These are phyloP conservation scores for Ascidia mentula DNA, from an alignment of 23 tunicate genomes.

Conservation along the genomic window DNA sequence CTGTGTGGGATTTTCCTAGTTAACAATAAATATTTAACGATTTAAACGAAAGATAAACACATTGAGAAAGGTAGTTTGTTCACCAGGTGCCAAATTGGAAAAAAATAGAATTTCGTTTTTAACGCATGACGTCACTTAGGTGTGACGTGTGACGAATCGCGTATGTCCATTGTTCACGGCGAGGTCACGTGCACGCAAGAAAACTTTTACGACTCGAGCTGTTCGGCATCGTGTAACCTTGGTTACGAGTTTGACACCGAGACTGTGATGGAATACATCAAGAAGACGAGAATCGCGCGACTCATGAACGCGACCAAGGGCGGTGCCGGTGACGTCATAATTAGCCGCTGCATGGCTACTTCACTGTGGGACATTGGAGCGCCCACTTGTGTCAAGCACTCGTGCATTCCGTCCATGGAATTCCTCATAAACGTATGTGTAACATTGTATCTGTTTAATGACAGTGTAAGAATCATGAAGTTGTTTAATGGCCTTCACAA, in stretches of 20 bases:
- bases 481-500: too few relatives aligned
- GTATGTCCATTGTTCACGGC: conserved; percentile 29
- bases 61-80: too few relatives aligned
- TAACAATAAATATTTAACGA: too few relatives aligned
- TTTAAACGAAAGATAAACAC: too few relatives aligned
- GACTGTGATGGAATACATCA: background rate
- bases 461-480: too few relatives aligned
- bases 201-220: conserved; percentile 26
- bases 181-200: conserved; percentile 27
- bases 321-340: background rate
- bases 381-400: conserved; percentile 53
- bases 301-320: background rate
- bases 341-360: conserved; percentile 30
- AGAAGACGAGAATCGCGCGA: conserved; percentile 4
- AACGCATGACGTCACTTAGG: conserved; percentile 24
- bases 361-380: conserved; percentile 31
- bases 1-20: too few relatives aligned
- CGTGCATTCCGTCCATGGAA: conserved; percentile 38
- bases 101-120: too few relatives aligned
- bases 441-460: too few relatives aligned
- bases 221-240: conserved; percentile 25
- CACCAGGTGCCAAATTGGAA: too few relatives aligned
- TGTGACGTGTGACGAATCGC: conserved; percentile 40
- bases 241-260: conserved; percentile 42
- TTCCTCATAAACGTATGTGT: background rate